phyloP scores from a whole-genome alignment of 2,113 vertebrate genomes.

The Cyanistes caeruleus region DNA sequence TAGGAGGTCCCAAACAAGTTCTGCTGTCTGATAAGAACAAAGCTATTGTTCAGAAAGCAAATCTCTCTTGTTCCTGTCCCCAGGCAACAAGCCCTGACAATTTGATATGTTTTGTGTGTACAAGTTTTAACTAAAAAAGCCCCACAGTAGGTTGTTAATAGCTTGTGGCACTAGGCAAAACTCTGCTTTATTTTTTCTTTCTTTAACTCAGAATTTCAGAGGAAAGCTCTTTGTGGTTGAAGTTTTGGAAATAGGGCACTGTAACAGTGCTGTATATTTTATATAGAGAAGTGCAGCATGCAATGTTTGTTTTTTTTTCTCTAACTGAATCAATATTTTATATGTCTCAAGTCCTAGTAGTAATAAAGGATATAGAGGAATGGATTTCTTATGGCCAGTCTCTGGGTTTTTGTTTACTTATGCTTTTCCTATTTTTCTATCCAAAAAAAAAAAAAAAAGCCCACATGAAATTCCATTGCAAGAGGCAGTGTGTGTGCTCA shows the following conservation, averaged over 20 bases:
- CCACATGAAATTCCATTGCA: background rate
- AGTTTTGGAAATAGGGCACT: background rate
- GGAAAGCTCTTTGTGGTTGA: background rate
- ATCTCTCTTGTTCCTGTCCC: background rate
- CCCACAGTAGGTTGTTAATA: background rate
- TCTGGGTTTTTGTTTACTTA: background rate
- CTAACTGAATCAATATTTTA: background rate
- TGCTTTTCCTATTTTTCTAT: background rate
- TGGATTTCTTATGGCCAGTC: background rate
- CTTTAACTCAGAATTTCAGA: background rate
- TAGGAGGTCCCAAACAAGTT: background rate
- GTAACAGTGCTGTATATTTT: background rate
- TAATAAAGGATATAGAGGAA: background rate
- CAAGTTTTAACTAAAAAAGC: background rate
- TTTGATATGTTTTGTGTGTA: background rate
- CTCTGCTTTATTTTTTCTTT: background rate
- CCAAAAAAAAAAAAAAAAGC: background rate
- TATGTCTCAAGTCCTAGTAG: background rate
- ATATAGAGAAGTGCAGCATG: background rate
- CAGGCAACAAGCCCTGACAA: background rate
- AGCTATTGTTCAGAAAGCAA: background rate
- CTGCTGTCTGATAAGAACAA: background rate
- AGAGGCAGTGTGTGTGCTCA: background rate
- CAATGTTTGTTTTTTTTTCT: background rate
- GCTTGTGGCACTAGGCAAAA: background rate